Evolutionary conservation across 2,113 vertebrate genomes (phyloP).

Genomic region (Craseonycteris thonglongyai): DNA sequence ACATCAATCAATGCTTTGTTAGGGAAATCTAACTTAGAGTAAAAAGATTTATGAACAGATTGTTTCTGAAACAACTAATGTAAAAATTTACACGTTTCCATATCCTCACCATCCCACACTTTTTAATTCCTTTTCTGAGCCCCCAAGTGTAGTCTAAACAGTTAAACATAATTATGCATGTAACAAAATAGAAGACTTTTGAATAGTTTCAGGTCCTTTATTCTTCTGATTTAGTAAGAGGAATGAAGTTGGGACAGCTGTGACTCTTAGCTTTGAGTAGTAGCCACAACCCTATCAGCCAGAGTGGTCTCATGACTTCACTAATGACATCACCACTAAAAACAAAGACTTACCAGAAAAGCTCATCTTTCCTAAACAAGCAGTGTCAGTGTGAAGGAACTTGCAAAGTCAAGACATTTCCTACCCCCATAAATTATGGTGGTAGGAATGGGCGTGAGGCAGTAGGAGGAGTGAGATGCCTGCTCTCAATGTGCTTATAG

Average conservation of each 20-base stretch:
- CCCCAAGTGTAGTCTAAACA: neutral
- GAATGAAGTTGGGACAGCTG: neutral
- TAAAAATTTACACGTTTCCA: neutral
- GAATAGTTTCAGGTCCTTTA: neutral
- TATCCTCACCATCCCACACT: neutral
- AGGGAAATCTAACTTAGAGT: neutral
- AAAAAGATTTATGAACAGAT: neutral
- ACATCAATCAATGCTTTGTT: neutral
- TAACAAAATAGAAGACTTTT: neutral
- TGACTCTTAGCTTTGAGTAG: neutral
- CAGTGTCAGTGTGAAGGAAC: neutral
- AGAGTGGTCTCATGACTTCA: neutral
- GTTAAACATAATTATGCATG: neutral
- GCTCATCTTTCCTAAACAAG: neutral
- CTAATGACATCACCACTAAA: neutral
- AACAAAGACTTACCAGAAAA: neutral
- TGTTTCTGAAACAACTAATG: neutral
- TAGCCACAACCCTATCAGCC: neutral
- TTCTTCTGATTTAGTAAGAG: neutral
- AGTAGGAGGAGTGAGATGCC: neutral
- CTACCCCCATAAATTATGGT: neutral
- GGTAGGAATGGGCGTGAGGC: neutral
- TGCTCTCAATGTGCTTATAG: neutral
- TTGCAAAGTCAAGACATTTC: neutral
- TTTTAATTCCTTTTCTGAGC: neutral